These are phyloP conservation scores for Halictus rubicundus DNA, from an alignment of 1,140 invertebrate species.

Conservation along the genomic window DNA sequence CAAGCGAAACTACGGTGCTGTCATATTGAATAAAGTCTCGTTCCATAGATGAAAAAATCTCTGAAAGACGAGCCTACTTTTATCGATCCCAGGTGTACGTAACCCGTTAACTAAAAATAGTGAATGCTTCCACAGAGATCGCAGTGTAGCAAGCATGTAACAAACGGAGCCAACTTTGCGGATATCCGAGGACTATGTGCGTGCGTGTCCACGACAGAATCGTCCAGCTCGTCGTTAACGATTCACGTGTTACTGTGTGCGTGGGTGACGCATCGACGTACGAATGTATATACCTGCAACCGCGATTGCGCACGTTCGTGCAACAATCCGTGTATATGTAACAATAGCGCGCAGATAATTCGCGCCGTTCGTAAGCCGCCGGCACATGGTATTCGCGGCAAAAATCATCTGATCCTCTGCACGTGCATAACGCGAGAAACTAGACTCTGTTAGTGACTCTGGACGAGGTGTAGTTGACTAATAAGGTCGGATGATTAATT, in stretches of 20 bases:
- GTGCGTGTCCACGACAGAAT: neutral
- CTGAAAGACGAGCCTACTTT: no score
- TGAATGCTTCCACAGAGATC: no score
- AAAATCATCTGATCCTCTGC: neutral
- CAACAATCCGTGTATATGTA: neutral
- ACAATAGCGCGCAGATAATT: neutral
- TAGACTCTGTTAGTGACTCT: no score
- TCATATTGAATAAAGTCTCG: no score
- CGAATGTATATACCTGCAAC: neutral
- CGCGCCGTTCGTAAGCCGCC: neutral
- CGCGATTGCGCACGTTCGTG: conserved; percentile 1
- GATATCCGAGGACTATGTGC: neutral
- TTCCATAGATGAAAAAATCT: no score
- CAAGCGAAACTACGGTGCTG: no score
- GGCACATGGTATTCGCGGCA: neutral
- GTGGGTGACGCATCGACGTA: conserved; percentile 1
- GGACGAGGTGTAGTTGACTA: no score
- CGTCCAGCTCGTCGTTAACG: neutral
- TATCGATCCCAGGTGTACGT: no score
- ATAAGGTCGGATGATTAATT: no score
- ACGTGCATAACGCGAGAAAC: neutral
- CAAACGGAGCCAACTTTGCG: neutral
- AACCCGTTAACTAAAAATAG: no score
- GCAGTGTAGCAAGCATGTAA: no score
- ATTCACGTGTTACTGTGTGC: neutral